Base-by-base conservation (phyloP, 2,113 vertebrate species). In the Nesospiza acunhae region DNA sequence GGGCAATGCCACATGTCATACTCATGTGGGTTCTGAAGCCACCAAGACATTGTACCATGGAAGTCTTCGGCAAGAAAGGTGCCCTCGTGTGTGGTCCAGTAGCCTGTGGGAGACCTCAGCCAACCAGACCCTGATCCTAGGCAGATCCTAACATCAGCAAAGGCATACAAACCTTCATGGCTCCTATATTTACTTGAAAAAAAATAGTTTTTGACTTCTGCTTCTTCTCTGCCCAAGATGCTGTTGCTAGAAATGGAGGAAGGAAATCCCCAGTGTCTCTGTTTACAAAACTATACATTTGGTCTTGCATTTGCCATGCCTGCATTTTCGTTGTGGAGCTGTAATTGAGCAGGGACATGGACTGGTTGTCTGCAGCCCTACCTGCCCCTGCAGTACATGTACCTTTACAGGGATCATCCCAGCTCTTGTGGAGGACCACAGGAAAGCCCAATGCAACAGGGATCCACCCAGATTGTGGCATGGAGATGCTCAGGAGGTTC, bases 351-450 rank as follows among this genome's bases (percentile, higher is more conserved):
- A 89, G 62, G 9, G 28, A 52, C 31, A 44, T 22, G 12, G 82
- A 74, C 19, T 52, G 33, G 19, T 23, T 91, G 63, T 42, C 22
- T 46, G 39, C 27, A 84, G 86, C 41, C 18, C 80, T 73, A 28
- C 24, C 78, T 77, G 60, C n/a, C 53, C 62, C 39, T 49, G 31
- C 18, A 76, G 62, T 31, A 30, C 10, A 21, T 33, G 21, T 23
- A 6, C 27, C 30, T 77, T 24, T 19, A 30, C 0, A 0, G 5
- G 11, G 11, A 80, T 74, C 2, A 0, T 64, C 27, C n/a, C 20
- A 68, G 26, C 8, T 72, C 31, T 67, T 41, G 23, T 68, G 30
- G 59, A 93, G 77, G 69, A 91, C 30, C 39, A 42, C 49, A 47
- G 5, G 22, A 88, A 27, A 81, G 68, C 30, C 55, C 24, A 84